Conservation (phyloP, 1,140 invertebrate species). For the Pseudoatta argentina region DNA sequence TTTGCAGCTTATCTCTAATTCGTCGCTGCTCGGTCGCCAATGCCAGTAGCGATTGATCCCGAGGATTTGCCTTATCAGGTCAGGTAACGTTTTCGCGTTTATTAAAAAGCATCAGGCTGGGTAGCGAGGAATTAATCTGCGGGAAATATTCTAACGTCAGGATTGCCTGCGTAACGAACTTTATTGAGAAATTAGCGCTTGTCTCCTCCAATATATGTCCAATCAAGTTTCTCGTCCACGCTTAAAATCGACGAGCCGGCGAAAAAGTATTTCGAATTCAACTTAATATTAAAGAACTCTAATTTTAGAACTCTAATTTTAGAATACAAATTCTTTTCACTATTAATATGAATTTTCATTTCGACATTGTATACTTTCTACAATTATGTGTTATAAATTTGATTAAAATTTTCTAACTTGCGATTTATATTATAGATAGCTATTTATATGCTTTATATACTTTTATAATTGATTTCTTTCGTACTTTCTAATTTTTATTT, state of each 20-base stretch:
- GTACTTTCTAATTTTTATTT: neutral
- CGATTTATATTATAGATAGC: neutral
- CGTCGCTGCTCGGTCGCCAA: neutral
- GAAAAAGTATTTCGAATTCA: slow-evolving; percentile 27
- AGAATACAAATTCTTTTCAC: neutral
- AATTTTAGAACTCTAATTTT: neutral
- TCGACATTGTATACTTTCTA: neutral
- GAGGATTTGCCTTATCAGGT: neutral
- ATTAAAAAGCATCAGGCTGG: neutral
- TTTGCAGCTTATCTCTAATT: slow-evolving; percentile 51
- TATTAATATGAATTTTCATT: neutral
- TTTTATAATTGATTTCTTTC: too few relatives aligned
- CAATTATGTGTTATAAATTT: neutral
- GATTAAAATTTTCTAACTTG: neutral
- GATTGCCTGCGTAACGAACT: slow-evolving; percentile 9
- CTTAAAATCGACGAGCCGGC: neutral
- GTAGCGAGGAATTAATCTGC: neutral
- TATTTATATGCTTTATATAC: too few relatives aligned
- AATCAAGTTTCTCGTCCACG: slow-evolving; percentile 44
- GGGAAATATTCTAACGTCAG: neutral
- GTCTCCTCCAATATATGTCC: slow-evolving; percentile 11
- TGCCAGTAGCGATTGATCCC: neutral
- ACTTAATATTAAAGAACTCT: neutral
- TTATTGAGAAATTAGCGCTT: slow-evolving; percentile 41
- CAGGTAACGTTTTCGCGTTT: slow-evolving; percentile 11